Base-by-base conservation (phyloP, 2,888 invertebrate genomes). In the Sinodicranocentrus sp. region DNA sequence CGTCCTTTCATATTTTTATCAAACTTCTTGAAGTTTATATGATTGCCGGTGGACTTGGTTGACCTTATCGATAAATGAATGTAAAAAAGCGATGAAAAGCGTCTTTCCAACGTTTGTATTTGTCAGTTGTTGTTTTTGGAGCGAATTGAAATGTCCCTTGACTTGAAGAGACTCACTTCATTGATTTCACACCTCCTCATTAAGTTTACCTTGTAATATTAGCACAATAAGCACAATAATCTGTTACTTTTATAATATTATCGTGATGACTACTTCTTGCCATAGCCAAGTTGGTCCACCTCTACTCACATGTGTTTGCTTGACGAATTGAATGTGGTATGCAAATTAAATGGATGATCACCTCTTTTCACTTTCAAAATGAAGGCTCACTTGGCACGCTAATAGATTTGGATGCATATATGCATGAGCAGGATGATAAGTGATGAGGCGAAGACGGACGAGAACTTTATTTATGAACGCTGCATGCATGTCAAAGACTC, bases 181-280 rank as follows among this genome's bases (percentile, higher is more conserved):
- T 77, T 70, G 77, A 68, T 70, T 78, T 78, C 70, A 70, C 78
- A 70, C 78, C 57, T 78, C 21, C 77, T 57, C 68, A 67, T 77
- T 67, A 77, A 21, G 25, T 43, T 54, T 43, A 76, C 57, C 57
- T 25, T 76, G 57, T 52, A 76, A 57, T 76, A 54, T 43, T 57
- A 23, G 61, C 1, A 19, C 54, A 70, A 44, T 28, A 23, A 19
- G 28, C 39, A 65, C 1, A n/a, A 63, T 63, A 19, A 21, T 39
- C 43, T 33, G 65, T 59, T 23, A 59, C 23, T 25, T 15, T 13
- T 57, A 57, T 57, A 19, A 21, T 26, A 57, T 8, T 61, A 54
- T 57, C 10, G 21, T 5, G 10, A 21, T 5, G 19, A 57, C 57
- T 19, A 19, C 19, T 13, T 57, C 57, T 17, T 21, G 19, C 21